Base-by-base conservation (phyloP, 2,888 invertebrate species). In the Teleogryllus oceanicus region DNA sequence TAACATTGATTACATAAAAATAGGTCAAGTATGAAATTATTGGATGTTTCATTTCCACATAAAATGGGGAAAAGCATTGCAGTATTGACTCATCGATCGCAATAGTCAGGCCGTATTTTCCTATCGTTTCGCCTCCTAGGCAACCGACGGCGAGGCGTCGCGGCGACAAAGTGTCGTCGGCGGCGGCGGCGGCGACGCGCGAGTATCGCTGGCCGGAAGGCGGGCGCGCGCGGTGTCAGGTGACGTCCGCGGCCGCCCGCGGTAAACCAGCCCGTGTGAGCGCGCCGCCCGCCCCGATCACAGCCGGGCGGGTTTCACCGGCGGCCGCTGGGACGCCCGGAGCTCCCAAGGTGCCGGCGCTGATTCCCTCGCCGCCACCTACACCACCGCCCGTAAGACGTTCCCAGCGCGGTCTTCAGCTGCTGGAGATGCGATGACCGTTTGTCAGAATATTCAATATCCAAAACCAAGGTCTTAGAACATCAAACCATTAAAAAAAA, bases 261-360 rank as follows among this genome's bases (percentile, higher is more conserved):
- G n/a, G 79, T 79, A 79, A 79, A 51, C 10, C 24, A 74, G 79
- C 51, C 79, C 77, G 76, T 79, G 79, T 79, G 79, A 79, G 79
- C 76, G 50, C 49, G 18, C 13, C 20, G 8, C 74, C 77, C 20
- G 74, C 74, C 51, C 16, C 20, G 79, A 51, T 79, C 79, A 51
- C 79, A 79, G 77, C 77, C 37, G 77, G 21, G 77, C 49, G 50
- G 49, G n/a, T 77, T 77, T 49, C 75, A 75, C 75, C 18, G 74
- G 8, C 74, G 20, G 18, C 74, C 20, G 74, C 74, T 75, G 75
- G 18, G 75, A 75, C 77, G 49, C 24, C 76, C 77, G 50, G 77
- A 24, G 74, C 21, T 50, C 77, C 16, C 49, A 50, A n/a, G 37
- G 16, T n/a, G 49, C 18, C 77, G 49, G 49, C 49, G 37, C 50